Conservation (phyloP, 1,140 invertebrate genomes). For the Piezodorus guildinii region DNA sequence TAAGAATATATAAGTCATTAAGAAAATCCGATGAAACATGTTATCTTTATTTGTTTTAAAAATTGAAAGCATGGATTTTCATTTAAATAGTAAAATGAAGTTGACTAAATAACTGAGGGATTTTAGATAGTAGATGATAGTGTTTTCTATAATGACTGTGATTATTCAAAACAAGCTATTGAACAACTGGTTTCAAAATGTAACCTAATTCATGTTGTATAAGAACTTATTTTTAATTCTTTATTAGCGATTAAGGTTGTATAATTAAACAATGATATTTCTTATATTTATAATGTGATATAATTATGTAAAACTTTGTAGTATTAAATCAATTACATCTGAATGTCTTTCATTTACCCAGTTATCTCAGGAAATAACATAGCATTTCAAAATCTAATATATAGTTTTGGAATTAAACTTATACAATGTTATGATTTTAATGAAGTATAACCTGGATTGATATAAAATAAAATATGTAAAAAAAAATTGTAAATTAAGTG, state of each 20-base stretch:
- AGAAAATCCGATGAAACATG: too few species aligned
- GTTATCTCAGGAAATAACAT: not conserved
- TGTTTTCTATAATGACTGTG: constrained; percentile 6
- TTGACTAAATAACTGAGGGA: not conserved
- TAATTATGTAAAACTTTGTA: not conserved
- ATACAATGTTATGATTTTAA: too few species aligned
- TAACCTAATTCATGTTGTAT: too few species aligned
- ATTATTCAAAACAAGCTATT: not conserved
- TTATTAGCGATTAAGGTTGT: not conserved
- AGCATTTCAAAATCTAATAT: too few species aligned
- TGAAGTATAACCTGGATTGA: too few species aligned
- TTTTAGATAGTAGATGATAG: not conserved
- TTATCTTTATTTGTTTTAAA: too few species aligned
- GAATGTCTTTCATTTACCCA: constrained; percentile 9
- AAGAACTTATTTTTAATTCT: too few species aligned
- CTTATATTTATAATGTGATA: constrained; percentile 12
- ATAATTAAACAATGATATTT: constrained; percentile 11
- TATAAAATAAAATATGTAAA: too few species aligned
- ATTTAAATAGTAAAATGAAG: constrained; percentile 4
- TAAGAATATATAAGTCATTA: too few species aligned
- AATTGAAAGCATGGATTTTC: constrained; percentile 8
- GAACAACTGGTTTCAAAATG: too few species aligned
- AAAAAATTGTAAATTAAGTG: too few species aligned
- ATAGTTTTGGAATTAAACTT: too few species aligned
- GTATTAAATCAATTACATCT: constrained; percentile 7